A percentile compares a stretch with the other conserved stretches of the same genome.
These are phyloP conservation scores for Drosophila santomea DNA, from an alignment of 1,140 invertebrate genomes.

Conservation along the genomic window DNA sequence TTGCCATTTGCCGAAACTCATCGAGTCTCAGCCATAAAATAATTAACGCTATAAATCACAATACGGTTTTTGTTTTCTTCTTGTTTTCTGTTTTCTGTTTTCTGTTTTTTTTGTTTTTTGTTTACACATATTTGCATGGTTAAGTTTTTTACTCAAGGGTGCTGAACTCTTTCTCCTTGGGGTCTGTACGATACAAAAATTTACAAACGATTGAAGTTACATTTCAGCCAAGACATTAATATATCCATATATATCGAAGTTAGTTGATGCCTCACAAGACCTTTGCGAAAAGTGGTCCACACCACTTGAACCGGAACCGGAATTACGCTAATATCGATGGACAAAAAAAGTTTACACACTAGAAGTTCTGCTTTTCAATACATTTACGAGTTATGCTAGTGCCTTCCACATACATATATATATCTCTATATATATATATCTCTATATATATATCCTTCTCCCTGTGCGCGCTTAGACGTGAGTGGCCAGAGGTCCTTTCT, in stretches of 20 bases:
- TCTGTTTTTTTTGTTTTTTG: conserved; percentile 29
- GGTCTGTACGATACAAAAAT: not conserved
- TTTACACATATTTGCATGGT: conserved; percentile 29
- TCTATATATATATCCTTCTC: not conserved
- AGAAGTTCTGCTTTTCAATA: conserved; percentile 49
- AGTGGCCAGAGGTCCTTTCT: conserved; percentile 81
- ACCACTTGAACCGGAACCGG: not conserved
- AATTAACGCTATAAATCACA: conserved; percentile 84
- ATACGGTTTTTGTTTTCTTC: conserved; percentile 71
- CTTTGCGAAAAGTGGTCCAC: conserved; percentile 1
- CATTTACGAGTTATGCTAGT: conserved; percentile 42
- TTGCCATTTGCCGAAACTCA: conserved; percentile 17
- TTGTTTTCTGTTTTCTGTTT: conserved; percentile 31
- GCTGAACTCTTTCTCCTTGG: not conserved
- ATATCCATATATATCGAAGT: not conserved
- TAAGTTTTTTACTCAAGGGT: conserved; percentile 12
- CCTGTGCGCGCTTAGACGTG: conserved; percentile 67
- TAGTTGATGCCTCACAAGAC: not conserved
- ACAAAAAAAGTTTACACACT: conserved; percentile 34
- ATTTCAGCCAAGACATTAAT: not conserved
- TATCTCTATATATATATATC: too few species aligned
- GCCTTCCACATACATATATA: not conserved
- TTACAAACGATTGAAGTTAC: not conserved
- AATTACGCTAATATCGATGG: conserved; percentile 10
- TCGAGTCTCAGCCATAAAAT: conserved; percentile 67